Conservation (phyloP, 1,140 invertebrate genomes). For the Caenorhabditis remanei region DNA sequence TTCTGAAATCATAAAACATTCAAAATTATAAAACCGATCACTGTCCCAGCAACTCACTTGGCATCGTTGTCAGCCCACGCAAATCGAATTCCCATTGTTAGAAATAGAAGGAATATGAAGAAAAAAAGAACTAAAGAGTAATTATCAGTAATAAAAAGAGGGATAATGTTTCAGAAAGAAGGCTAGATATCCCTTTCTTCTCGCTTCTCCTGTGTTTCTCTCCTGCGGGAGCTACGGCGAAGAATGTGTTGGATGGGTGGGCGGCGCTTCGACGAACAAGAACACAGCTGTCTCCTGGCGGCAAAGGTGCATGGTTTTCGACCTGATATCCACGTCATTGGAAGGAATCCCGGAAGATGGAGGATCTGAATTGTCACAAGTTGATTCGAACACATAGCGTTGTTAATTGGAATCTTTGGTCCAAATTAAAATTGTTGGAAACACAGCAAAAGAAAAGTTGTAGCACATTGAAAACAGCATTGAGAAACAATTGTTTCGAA, state of each 20-base stretch:
- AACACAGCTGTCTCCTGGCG: slow-evolving; percentile 51
- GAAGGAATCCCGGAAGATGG: slow-evolving; percentile 5
- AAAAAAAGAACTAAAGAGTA: too few species aligned
- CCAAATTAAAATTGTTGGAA: not conserved
- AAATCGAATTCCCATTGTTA: not conserved
- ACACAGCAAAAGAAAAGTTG: too few species aligned
- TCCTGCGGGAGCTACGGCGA: not conserved
- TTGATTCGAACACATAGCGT: not conserved
- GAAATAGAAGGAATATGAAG: not conserved
- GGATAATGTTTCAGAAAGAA: slow-evolving; percentile 19
- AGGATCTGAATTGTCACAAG: slow-evolving; percentile 2
- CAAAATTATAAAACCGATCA: not conserved
- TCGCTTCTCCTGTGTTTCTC: slow-evolving; percentile 10
- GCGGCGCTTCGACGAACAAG: slow-evolving; percentile 31
- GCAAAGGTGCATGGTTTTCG: slow-evolving; percentile 51
- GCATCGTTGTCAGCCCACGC: slow-evolving; percentile 43
- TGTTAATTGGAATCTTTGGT: not conserved
- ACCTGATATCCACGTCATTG: slow-evolving; percentile 31
- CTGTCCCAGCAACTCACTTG: not conserved
- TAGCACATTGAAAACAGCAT: too few species aligned
- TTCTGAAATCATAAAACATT: slow-evolving; percentile 62
- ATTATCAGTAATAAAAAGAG: slow-evolving; percentile 14
- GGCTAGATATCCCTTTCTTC: slow-evolving; percentile 1
- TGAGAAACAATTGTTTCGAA: too few species aligned
- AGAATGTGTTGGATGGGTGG: slow-evolving; percentile 49